A percentile compares a stretch with the other conserved stretches of the same genome.
These are phyloP conservation scores for Malurus melanocephalus DNA, from an alignment of 2,113 vertebrate genomes.

Conservation along the genomic window DNA sequence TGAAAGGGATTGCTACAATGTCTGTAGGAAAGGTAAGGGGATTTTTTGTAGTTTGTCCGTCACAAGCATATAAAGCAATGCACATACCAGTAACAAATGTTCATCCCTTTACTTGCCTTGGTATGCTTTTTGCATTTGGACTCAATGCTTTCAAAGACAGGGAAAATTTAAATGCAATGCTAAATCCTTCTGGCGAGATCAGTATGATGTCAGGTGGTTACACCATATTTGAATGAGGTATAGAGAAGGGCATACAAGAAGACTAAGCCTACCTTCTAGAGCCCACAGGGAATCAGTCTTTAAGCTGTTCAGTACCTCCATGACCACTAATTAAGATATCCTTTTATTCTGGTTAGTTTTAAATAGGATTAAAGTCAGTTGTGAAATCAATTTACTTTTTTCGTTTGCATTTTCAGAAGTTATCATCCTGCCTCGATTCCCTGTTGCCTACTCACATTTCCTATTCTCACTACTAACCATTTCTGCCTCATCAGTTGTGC, in stretches of 20 bases:
- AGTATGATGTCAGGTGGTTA: neutral
- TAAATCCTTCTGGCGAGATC: neutral
- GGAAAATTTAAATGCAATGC: neutral
- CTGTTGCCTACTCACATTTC: neutral
- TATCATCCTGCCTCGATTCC: neutral
- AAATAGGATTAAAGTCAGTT: neutral
- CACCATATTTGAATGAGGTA: neutral
- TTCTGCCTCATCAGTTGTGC: neutral
- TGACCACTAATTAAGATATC: neutral
- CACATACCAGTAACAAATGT: neutral
- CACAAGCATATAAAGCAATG: neutral
- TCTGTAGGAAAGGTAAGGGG: conserved; percentile 79
- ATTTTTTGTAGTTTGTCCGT: neutral
- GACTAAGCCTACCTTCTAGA: neutral
- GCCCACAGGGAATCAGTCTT: neutral
- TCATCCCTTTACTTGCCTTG: neutral
- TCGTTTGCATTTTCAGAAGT: neutral
- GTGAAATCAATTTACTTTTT: neutral
- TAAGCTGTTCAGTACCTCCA: neutral
- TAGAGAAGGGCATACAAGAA: neutral
- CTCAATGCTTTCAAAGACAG: neutral
- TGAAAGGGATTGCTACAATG: conserved; percentile 70
- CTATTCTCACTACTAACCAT: neutral
- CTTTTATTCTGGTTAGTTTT: neutral
- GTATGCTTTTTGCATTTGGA: neutral